Evolutionary conservation across 2,797 vertebrate genomes (phyloP), one percentile per base, ranked within the genome.

Genomic region (Coregonus sp.): DNA sequence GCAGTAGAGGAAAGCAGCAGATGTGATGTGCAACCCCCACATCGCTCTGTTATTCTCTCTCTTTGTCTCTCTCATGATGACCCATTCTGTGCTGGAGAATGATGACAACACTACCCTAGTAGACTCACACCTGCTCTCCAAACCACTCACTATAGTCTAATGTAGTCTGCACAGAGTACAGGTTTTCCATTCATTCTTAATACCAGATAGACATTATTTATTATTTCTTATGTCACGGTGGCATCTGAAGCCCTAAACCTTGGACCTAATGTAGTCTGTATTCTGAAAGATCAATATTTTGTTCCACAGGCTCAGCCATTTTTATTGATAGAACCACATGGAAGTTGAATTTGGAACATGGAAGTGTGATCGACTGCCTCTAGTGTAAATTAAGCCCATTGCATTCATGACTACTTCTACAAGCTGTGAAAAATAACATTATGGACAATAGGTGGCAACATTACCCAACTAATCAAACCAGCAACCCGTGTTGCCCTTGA

Each of bases 391-490:
- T n/a, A 3, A 40, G 33, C 47, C 40, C 2, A 37, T 37, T n/a
- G 35, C 16, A 6, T 37, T 47, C 16, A 25, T 56, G 20, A 54
- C 51, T 66, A 52, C 16, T 16, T 31, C 6, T 2, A 33, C 11
- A 31, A 16, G 1, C 35, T 0, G 5, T 73, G 16, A 35, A 37
- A 3, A 18, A 47, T 47, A 47, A 0, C 0, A 6, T 7, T 0
- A 47, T 0, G 72, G 9, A 35, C 88, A 83, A 81, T 80, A 89
- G 90, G 81, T 82, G 90, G 86, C 73, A 66, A 9, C 78, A 74
- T 73, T 51, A 69, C 1, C 68, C 67, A 25, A 81, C 40, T 56
- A 72, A 87, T 81, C 1, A 20, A 54, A 29, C 71, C 14, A 52
- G 20, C 6, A 56, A 56, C n/a, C n/a, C 16, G 5, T 56, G 11